These are phyloP conservation scores for Actenoides hombroni DNA, from an alignment of 2,113 vertebrate species.

Conservation along the genomic window DNA sequence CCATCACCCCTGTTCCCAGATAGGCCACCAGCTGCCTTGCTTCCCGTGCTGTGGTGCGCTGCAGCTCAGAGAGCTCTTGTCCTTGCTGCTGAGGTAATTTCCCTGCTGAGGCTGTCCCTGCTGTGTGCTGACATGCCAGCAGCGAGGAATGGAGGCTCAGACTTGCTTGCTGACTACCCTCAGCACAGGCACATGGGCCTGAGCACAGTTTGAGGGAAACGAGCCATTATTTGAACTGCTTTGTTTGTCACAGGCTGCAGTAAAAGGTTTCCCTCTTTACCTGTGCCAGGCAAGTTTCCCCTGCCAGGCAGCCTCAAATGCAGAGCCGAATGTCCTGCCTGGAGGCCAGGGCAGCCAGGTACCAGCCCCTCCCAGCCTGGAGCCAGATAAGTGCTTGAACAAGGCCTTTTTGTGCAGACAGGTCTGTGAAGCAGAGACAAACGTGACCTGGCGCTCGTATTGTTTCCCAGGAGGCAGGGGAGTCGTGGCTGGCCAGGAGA, in stretches of 20 bases:
- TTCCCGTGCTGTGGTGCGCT: neutral
- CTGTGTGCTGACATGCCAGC: neutral
- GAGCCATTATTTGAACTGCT: neutral
- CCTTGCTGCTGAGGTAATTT: neutral
- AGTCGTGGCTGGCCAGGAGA: neutral
- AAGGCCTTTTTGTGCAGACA: conserved; percentile 29
- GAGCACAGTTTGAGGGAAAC: neutral
- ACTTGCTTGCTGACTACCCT: neutral
- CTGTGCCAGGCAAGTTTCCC: neutral
- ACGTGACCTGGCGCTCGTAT: rapidly evolving
- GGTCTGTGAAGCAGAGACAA: neutral
- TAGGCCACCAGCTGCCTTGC: neutral
- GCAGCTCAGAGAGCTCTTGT: neutral
- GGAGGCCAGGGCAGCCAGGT: neutral
- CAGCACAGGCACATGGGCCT: rapidly evolving
- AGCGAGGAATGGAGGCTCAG: rapidly evolving
- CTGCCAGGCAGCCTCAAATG: neutral
- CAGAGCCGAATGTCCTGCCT: neutral
- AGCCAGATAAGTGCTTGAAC: conserved; percentile 33
- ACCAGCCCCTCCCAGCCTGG: neutral
- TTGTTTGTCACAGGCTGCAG: neutral
- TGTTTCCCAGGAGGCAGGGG: neutral
- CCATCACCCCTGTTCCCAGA: neutral
- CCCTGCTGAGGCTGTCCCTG: neutral
- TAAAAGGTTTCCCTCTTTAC: conserved; percentile 3